Percentiles rank a stretch among this genome's conserved stretches.
These are phyloP conservation scores for Valencia hispanica DNA, from an alignment of 2,797 vertebrate genomes.

Conservation along the genomic window DNA sequence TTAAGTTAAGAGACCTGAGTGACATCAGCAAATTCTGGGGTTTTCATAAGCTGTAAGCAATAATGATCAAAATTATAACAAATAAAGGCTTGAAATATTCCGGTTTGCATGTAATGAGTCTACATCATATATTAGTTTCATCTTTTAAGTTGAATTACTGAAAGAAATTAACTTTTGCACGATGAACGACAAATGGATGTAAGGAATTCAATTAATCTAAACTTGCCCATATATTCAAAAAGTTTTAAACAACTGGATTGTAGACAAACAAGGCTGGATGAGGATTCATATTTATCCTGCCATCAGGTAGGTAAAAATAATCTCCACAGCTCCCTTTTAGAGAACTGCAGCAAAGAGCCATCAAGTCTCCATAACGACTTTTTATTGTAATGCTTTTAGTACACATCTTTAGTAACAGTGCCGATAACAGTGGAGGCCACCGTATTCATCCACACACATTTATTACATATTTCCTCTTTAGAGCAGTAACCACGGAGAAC, in stretches of 20 bases:
- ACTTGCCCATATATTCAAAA: background rate
- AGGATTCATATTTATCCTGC: background rate
- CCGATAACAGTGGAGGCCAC: slow-evolving; percentile 12
- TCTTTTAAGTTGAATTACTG: no score
- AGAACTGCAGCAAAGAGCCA: background rate
- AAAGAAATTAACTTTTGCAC: no score
- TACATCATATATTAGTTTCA: no score
- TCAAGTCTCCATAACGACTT: background rate
- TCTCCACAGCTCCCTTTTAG: background rate
- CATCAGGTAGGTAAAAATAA: slow-evolving; percentile 6
- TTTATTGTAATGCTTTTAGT: background rate
- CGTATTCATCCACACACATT: slow-evolving; percentile 14
- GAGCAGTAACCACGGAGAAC: slow-evolving; percentile 11
- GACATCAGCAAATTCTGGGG: no score
- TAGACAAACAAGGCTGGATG: background rate
- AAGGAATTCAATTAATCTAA: background rate
- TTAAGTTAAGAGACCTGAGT: no score
- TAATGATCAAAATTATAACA: no score
- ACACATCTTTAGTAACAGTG: background rate
- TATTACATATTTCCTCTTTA: slow-evolving; percentile 8
- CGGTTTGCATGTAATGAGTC: no score
- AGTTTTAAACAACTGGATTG: background rate
- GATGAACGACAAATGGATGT: background rate
- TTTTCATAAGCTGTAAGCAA: no score
- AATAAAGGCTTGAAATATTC: no score